Evolutionary conservation across 2,113 vertebrate species (phyloP).

Genomic region (Porphyrio hochstetteri): DNA sequence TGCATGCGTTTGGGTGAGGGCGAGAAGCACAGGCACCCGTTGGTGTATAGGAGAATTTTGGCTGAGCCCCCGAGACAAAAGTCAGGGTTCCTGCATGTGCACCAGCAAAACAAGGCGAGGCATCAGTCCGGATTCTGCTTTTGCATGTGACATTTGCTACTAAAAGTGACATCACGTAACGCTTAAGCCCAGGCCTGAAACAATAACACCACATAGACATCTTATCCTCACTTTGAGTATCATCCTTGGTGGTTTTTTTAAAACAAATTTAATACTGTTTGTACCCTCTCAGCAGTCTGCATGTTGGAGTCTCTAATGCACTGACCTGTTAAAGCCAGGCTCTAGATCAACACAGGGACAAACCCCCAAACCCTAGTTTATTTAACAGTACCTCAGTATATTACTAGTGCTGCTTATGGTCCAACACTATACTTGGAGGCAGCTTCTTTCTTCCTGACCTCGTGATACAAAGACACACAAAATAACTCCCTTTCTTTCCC

Average conservation of each 20-base stretch:
- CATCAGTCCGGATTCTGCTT: neutral
- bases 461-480: accelerated
- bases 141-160: neutral
- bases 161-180: neutral
- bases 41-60: neutral
- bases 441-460: neutral
- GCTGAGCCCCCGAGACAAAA: neutral
- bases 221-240: neutral
- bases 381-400: neutral
- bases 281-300: neutral
- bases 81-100: neutral
- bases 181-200: neutral
- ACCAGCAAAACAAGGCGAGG: neutral
- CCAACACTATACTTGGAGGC: neutral
- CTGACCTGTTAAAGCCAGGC: neutral
- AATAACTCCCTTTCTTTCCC: neutral
- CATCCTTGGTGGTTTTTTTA: neutral
- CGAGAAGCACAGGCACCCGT: neutral
- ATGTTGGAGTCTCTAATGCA: neutral
- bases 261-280: neutral
- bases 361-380: neutral
- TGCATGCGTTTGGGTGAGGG: neutral
- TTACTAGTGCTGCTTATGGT: neutral
- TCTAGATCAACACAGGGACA: neutral
- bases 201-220: neutral